phyloP scores from a whole-genome alignment of 2,113 vertebrate genomes.

The Microcebus tavaratra region DNA sequence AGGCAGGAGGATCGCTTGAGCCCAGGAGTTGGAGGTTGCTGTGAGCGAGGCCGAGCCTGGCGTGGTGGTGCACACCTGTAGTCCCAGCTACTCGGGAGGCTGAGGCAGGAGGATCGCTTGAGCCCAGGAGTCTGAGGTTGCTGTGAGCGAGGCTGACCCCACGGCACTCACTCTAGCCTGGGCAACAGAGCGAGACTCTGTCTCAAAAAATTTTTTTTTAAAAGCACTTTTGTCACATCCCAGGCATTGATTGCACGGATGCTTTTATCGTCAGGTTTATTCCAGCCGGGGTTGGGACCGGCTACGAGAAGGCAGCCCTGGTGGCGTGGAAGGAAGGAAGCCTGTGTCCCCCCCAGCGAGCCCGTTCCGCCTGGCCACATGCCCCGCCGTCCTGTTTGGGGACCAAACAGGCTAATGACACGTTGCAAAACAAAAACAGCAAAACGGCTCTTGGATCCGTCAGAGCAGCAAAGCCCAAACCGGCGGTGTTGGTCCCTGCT shows the following conservation, averaged over 20 bases:
- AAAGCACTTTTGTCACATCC: neutral
- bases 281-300: neutral
- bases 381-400: neutral
- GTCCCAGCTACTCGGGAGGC: too few species aligned
- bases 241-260: neutral
- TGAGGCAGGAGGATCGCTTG: too few species aligned
- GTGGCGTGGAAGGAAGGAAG: neutral
- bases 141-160: too few species aligned
- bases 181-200: too few species aligned
- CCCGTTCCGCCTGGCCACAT: neutral
- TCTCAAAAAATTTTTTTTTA: too few species aligned
- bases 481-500: neutral
- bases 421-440: neutral
- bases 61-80: too few species aligned
- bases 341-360: neutral
- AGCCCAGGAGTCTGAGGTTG: too few species aligned
- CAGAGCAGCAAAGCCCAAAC: neutral
- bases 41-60: too few species aligned
- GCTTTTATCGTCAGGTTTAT: neutral
- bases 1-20: too few species aligned
- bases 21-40: too few species aligned
- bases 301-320: neutral
- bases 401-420: neutral
- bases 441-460: neutral
- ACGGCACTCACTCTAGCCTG: too few species aligned